Evolutionary conservation across 2,888 invertebrate genomes (phyloP), one percentile per base, ranked within the genome.

Genomic region (Tachina lurida): DNA sequence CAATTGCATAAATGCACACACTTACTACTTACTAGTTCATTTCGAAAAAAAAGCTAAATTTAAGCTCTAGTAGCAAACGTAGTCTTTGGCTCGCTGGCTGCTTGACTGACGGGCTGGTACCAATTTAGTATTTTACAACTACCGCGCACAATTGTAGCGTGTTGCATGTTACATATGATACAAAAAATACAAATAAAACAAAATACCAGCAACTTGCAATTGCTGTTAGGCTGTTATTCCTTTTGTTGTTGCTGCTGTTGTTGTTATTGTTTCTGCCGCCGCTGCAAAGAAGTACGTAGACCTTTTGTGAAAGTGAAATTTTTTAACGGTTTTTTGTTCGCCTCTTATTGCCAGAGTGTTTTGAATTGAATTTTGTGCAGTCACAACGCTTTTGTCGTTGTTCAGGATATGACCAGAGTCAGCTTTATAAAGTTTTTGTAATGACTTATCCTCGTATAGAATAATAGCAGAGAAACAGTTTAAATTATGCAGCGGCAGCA

Each of bases 241-340:
- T 73, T 31, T 71, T 85, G 58, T 71, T 78, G 58, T 74, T 78
- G 76, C 67, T 83, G 56, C 58, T 84, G 76, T 65, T 82, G 81
- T 43, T 68, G 77, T 71, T 89, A 87, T 86, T 87, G 87, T 88
- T 86, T 87, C 88, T 88, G 63, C 41, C 80, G 74, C 63, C 62
- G 41, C 63, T 79, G 74, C 81, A 54, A 74, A 67, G 82, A 74
- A 88, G 87, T 88, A 87, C 89, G 87, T 88, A 91, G 91, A 91
- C 91, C 91, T 91, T 90, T 91, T 89, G 91, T 91, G 91, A 91
- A 91, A 91, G 91, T 91, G 91, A 91, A 91, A 91, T 90, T 91
- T 89, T 65, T 58, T 74, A 83, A 75, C 70, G 82, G 74, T 68
- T 82, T 84, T 83, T 81, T 12, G 10, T 79, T 79, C 54, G 31